These are phyloP conservation scores for Andrena marginata DNA, from an alignment of 2,888 invertebrate species.

Conservation along the genomic window DNA sequence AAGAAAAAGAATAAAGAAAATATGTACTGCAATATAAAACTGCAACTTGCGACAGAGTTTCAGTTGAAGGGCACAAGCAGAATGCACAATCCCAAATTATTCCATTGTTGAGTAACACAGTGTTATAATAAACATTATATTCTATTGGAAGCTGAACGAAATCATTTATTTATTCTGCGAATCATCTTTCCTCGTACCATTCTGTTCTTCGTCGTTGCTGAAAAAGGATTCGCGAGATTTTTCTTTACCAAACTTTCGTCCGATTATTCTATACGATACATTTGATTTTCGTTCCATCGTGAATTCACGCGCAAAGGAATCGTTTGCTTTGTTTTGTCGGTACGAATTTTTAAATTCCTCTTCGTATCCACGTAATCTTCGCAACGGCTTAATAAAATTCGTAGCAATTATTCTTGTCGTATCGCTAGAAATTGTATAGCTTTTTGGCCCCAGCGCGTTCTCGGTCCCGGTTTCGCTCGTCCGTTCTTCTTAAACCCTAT, in stretches of 20 bases:
- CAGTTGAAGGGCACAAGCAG: conserved; percentile 78
- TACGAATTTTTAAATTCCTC: background rate
- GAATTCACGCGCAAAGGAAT: background rate
- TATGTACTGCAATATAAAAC: conserved; percentile 65
- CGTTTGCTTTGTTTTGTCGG: background rate
- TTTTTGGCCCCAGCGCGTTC: conserved; percentile 87
- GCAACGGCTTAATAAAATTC: background rate
- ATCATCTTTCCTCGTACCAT: background rate
- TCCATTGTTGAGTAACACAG: conserved; percentile 78
- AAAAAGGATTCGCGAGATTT: background rate
- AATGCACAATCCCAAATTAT: conserved; percentile 79
- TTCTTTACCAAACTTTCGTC: background rate
- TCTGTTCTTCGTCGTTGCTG: conserved; percentile 1
- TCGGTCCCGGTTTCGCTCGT: conserved; percentile 86
- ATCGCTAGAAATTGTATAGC: conserved; percentile 87
- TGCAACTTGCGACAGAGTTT: conserved; percentile 68
- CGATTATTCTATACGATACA: background rate
- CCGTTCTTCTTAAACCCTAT: conserved; percentile 88
- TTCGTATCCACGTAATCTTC: background rate
- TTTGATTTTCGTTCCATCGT: background rate
- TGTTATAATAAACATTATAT: conserved; percentile 81
- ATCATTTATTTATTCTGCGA: conserved; percentile 37
- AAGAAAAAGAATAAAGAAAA: conserved; percentile 14
- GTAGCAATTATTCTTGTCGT: conserved; percentile 53
- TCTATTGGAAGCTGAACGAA: conserved; percentile 69